These are phyloP conservation scores for Amphiura filiformis DNA, from an alignment of 35 echinoderm and acorn worm species.

Conservation along the genomic window DNA sequence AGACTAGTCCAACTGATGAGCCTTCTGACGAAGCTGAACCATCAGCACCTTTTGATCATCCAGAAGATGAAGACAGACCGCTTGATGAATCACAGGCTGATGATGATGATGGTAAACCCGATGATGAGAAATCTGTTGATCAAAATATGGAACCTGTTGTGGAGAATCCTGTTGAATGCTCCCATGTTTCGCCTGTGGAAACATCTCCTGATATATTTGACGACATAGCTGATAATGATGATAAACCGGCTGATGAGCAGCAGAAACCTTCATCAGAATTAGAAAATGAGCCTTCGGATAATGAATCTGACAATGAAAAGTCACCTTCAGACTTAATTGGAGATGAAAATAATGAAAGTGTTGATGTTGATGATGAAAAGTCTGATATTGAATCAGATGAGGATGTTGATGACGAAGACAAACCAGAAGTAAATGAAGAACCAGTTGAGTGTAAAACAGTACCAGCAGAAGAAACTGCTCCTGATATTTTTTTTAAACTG, in stretches of 20 bases:
- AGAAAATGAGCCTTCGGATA: too few relatives aligned
- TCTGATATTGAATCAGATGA: not conserved
- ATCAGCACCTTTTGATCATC: not conserved
- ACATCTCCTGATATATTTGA: slow-evolving; percentile 18
- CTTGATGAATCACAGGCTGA: not conserved
- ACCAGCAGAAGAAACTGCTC: not conserved
- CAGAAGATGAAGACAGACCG: not conserved
- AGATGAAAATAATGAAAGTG: too few relatives aligned
- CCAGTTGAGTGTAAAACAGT: not conserved
- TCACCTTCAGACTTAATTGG: too few relatives aligned
- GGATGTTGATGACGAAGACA: not conserved
- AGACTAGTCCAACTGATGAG: not conserved
- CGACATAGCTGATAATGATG: not conserved
- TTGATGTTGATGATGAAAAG: not conserved
- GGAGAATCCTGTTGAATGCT: not conserved
- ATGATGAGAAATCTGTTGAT: slow-evolving; percentile 3
- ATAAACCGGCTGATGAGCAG: not conserved
- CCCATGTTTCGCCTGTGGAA: not conserved
- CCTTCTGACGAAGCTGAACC: not conserved
- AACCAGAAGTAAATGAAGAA: not conserved
- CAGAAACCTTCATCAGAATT: not conserved
- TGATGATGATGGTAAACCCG: not conserved
- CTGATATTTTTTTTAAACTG: not conserved
- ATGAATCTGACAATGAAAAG: too few relatives aligned
- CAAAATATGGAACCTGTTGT: not conserved